phyloP scores from a whole-genome alignment of 2,113 vertebrate species.

The Phrynocephalus versicolor region DNA sequence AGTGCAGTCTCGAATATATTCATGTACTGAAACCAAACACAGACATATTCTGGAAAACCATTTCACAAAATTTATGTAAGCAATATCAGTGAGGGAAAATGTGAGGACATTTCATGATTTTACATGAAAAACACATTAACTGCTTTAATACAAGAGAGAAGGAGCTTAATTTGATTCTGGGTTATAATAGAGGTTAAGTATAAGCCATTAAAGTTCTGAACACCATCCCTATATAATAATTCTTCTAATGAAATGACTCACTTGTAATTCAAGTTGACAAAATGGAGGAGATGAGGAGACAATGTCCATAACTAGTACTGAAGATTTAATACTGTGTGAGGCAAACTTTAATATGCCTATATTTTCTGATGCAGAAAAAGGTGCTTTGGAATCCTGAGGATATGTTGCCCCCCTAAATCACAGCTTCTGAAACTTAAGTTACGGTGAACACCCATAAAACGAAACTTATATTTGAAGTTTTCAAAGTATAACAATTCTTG shows the following conservation, averaged over 20 bases:
- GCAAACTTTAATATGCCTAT: constrained; percentile 40
- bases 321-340: constrained; percentile 47
- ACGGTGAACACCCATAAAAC: neutral
- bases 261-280: constrained; percentile 63
- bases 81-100: constrained; percentile 36
- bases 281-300: constrained; percentile 50
- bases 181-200: constrained; percentile 61
- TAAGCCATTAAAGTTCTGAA: constrained; percentile 65
- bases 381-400: constrained; percentile 31
- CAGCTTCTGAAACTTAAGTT: neutral
- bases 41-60: constrained; percentile 40
- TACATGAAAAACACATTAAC: constrained; percentile 64
- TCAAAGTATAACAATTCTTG: neutral
- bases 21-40: constrained; percentile 40
- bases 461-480: neutral
- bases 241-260: constrained; percentile 65
- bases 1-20: neutral
- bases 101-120: constrained; percentile 56
- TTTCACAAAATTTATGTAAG: constrained; percentile 46
- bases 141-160: constrained; percentile 43
- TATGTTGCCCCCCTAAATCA: constrained; percentile 44
- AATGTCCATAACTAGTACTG: constrained; percentile 40
- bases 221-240: constrained; percentile 66
- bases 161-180: constrained; percentile 65
- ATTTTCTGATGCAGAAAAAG: constrained; percentile 41